phyloP scores from a whole-genome alignment of 1,140 invertebrate species.

The Nasonia vitripennis region DNA sequence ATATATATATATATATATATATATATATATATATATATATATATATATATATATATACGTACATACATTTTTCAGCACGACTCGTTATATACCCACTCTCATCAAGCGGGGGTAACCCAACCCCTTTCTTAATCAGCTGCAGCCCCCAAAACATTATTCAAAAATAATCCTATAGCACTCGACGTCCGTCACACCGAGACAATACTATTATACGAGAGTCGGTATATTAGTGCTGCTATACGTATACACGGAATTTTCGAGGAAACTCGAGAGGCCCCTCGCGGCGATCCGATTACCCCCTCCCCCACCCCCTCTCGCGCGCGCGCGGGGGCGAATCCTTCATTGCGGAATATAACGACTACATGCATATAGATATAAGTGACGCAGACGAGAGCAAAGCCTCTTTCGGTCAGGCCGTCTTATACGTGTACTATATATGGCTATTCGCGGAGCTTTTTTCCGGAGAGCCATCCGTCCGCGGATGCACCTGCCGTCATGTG shows the following conservation, averaged over 20 bases:
- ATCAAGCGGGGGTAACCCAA: too few relatives aligned
- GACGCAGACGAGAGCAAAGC: background rate
- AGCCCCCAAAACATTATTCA: background rate
- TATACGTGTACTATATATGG: too few relatives aligned
- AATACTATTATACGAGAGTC: background rate
- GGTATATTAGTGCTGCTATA: background rate
- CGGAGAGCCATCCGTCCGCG: background rate
- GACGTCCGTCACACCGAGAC: background rate
- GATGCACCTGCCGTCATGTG: background rate
- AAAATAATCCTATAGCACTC: background rate
- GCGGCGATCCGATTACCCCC: constrained; percentile 25
- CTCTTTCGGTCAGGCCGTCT: background rate
- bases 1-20: too few relatives aligned
- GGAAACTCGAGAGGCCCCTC: constrained; percentile 28
- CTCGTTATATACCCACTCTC: too few relatives aligned
- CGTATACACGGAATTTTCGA: constrained; percentile 13
- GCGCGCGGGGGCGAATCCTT: background rate
- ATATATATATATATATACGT: too few relatives aligned
- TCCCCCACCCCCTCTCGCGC: background rate
- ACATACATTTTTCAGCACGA: too few relatives aligned
- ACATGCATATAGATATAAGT: background rate
- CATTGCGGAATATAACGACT: background rate
- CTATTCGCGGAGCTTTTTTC: background rate
- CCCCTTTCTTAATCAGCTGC: too few relatives aligned
- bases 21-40: too few relatives aligned